These are phyloP conservation scores for Benitochromis conjunctus DNA, from an alignment of 2,113 vertebrate genomes.

Conservation along the genomic window DNA sequence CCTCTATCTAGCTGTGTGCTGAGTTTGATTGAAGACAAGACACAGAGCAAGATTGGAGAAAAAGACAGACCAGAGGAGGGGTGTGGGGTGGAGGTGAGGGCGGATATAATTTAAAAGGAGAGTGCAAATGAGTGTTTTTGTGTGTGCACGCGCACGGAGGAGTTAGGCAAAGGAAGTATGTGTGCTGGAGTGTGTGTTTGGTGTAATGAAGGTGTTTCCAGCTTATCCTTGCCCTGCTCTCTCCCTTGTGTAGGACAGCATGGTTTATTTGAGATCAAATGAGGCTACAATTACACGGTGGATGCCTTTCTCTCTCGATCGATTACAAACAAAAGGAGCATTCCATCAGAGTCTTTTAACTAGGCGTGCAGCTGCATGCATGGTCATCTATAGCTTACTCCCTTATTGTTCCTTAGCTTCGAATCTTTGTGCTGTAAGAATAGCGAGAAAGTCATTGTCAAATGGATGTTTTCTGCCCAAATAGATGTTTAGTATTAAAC, in stretches of 20 bases:
- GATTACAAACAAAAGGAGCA: slow-evolving; percentile 58
- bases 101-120: slow-evolving; percentile 19
- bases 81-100: not conserved
- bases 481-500: not conserved
- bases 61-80: slow-evolving; percentile 16
- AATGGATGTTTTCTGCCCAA: not conserved
- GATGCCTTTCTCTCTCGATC: slow-evolving; percentile 49
- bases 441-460: not conserved
- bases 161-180: not conserved
- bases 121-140: slow-evolving; percentile 8
- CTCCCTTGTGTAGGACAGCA: slow-evolving; percentile 26
- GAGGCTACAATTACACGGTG: slow-evolving; percentile 59
- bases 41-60: slow-evolving; percentile 25
- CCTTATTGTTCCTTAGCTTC: not conserved
- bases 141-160: not conserved
- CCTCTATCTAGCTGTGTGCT: slow-evolving; percentile 32
- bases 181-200: slow-evolving; percentile 8
- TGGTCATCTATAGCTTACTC: not conserved
- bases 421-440: not conserved
- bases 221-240: slow-evolving; percentile 11
- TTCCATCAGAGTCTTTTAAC: slow-evolving; percentile 50
- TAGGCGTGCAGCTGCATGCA: not conserved
- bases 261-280: slow-evolving; percentile 64
- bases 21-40: slow-evolving; percentile 52
- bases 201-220: slow-evolving; percentile 47